Evolutionary conservation across 2,888 invertebrate genomes (phyloP).

Genomic region (Standfussiana lucernea): DNA sequence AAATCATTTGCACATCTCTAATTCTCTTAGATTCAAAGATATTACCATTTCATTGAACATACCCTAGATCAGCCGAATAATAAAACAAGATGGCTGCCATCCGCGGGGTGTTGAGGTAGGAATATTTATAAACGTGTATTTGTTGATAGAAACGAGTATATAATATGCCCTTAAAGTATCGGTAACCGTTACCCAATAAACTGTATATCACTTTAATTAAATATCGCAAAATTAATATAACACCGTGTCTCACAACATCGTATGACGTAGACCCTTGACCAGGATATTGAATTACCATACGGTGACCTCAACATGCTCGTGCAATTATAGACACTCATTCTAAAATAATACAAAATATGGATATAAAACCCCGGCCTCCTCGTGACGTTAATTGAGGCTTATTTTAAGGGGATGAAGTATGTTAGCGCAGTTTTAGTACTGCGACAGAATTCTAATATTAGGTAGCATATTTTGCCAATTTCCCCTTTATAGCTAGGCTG

Average conservation of each 20-base stretch:
- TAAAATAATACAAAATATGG: neutral
- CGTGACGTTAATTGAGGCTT: slow-evolving; percentile 54
- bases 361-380: slow-evolving; percentile 36
- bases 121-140: no score
- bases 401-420: slow-evolving; percentile 55
- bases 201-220: neutral
- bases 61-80: no score
- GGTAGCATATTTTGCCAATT: neutral
- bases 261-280: neutral
- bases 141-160: no score
- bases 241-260: neutral
- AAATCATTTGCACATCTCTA: no score
- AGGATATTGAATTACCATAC: neutral
- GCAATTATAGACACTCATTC: neutral
- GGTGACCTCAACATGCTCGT: neutral
- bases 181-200: no score
- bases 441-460: slow-evolving; percentile 52
- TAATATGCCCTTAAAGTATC: no score
- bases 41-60: no score
- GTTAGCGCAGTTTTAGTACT: slow-evolving; percentile 49
- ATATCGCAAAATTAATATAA: neutral
- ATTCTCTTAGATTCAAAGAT: no score
- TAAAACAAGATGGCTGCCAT: no score
- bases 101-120: no score
- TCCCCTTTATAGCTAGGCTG: neutral